Base-by-base conservation (phyloP, 1,140 invertebrate species). In the Sycophila sp. region DNA sequence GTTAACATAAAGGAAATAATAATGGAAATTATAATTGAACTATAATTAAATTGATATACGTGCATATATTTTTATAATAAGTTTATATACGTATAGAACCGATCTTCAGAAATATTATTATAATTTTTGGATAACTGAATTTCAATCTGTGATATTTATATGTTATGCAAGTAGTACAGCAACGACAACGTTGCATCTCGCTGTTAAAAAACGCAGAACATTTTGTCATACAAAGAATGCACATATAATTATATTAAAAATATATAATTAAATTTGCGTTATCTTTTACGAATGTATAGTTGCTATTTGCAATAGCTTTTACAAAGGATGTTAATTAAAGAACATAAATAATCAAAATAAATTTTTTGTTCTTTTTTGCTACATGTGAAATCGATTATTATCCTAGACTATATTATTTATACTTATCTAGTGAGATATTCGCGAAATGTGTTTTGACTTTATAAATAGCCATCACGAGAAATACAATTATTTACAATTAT, bases 81-180 rank as follows among this genome's bases (percentile, higher is more conserved):
- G 13, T 42, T 42, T 17, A 42, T 42, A 17, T 42, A 1, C 8
- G 19, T 42, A 13, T 17, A 17, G n/a, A 42, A 42, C n/a, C n/a
- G n/a, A n/a, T n/a, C n/a, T n/a, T n/a, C n/a, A n/a, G n/a, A n/a
- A n/a, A n/a, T n/a, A n/a, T n/a, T n/a, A n/a, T n/a, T 55, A 28
- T 10, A 36, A n/a, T 63, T 19, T 51, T 47, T 17, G 11, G 40
- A 51, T 55, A 69, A 62, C 67, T 69, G 58, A 69, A 53, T 62
- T 32, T 42, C 8, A 62, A 40, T 40, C 67, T 69, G 67, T 69
- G 67, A 69, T 69, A 69, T 53, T n/a, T 15, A 53, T 69, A 17
- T 11, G 34, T 62, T 62, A 65, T 5, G 19, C 42, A 59, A 30
- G 19, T 51, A 62, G 11, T 53, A 53, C 42, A 68, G 36, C 2